These are phyloP conservation scores for Amblyraja radiata DNA, from an alignment of 2,797 vertebrate species.

Conservation along the genomic window DNA sequence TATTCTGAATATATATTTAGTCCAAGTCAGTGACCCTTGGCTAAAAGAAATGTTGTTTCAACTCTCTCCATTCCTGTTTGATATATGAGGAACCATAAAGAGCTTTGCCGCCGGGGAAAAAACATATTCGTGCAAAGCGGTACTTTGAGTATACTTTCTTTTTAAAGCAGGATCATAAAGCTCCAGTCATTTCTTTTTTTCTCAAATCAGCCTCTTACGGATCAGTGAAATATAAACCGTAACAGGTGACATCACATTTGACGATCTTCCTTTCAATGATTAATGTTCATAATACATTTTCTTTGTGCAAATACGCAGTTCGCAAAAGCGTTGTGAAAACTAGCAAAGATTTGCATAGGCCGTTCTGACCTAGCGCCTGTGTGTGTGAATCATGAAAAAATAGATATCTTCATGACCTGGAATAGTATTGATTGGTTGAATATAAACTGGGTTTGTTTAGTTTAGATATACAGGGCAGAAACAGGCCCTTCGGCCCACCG, in stretches of 20 bases:
- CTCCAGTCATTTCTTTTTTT: background rate
- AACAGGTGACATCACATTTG: background rate
- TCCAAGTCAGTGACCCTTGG: background rate
- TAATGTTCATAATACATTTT: background rate
- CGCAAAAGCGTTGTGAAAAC: background rate
- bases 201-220: slow-evolving; percentile 7
- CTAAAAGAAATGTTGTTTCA: background rate
- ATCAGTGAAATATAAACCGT: background rate
- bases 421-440: background rate
- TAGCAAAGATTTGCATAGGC: background rate
- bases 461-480: no score
- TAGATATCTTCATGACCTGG: background rate
- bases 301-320: background rate
- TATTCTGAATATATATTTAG: slow-evolving; percentile 13
- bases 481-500: no score
- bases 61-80: background rate
- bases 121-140: background rate
- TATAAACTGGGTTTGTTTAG: background rate
- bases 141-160: background rate
- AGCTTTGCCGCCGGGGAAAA: background rate
- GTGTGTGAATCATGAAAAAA: background rate
- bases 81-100: background rate
- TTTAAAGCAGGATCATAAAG: background rate
- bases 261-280: background rate
- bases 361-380: background rate